Evolutionary conservation across 2,113 vertebrate species (phyloP).

Genomic region (Gnathonemus echidnorhynchus): DNA sequence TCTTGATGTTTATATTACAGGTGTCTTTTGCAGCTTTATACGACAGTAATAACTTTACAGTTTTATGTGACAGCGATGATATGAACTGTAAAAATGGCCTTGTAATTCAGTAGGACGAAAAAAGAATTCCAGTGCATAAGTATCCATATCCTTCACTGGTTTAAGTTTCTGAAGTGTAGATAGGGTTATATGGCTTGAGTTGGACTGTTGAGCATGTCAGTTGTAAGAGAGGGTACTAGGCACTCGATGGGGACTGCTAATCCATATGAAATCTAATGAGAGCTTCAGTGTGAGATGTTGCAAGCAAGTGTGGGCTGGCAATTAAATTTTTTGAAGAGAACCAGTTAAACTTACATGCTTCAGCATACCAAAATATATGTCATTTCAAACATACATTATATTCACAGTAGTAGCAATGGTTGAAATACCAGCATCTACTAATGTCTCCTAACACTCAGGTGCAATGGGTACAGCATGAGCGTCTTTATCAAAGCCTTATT

Average conservation of each 20-base stretch:
- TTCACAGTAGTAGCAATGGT: background rate
- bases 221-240: background rate
- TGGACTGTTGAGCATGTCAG: background rate
- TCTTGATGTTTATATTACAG: constrained; percentile 42
- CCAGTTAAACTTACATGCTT: background rate
- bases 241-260: background rate
- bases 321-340: background rate
- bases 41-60: background rate
- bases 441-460: background rate
- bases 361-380: background rate
- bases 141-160: background rate
- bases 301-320: background rate
- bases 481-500: background rate
- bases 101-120: background rate
- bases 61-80: background rate
- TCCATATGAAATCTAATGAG: background rate
- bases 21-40: constrained; percentile 28
- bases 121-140: background rate
- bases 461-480: background rate
- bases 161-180: background rate
- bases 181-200: background rate
- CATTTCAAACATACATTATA: background rate
- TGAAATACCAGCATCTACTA: background rate
- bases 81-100: background rate
- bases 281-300: background rate